Percentiles rank a stretch among this genome's conserved stretches.
These are phyloP conservation scores for Pelodiscus sinensis DNA, from an alignment of 2,113 vertebrate species.

Conservation along the genomic window DNA sequence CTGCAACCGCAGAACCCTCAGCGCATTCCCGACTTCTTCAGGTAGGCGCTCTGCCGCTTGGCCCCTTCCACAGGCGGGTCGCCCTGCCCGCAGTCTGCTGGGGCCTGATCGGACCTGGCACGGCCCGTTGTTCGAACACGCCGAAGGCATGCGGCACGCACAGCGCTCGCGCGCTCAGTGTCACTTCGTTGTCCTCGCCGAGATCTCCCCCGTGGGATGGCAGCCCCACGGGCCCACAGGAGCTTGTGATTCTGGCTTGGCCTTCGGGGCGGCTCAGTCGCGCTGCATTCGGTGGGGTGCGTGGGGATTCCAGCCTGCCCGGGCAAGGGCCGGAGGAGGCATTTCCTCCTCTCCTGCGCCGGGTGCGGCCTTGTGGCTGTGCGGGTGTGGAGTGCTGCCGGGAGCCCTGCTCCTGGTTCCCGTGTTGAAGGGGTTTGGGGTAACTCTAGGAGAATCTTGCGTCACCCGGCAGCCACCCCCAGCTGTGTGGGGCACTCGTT, in stretches of 20 bases:
- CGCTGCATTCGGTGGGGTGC: fast-evolving
- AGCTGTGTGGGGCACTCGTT: neutral
- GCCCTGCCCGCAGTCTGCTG: neutral
- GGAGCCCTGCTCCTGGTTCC: neutral
- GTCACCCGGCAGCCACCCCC: neutral
- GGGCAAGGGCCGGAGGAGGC: neutral
- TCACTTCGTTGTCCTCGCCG: slow-evolving; percentile 2
- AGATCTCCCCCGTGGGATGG: slow-evolving; percentile 53
- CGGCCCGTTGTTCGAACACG: neutral
- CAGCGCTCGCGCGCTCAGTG: neutral
- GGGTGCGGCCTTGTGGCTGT: neutral
- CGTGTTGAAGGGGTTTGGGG: fast-evolving
- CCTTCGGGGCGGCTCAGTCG: fast-evolving
- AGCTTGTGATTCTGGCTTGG: neutral
- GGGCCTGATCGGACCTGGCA: slow-evolving; percentile 1
- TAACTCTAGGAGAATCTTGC: fast-evolving
- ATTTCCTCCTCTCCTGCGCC: neutral
- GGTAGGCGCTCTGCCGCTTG: slow-evolving; percentile 3
- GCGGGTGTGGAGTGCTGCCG: fast-evolving
- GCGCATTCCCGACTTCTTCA: neutral
- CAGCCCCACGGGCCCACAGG: slow-evolving; percentile 44
- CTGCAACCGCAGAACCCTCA: fast-evolving
- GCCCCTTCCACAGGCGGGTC: neutral
- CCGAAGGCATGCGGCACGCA: fast-evolving
- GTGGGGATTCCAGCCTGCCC: neutral